A percentile compares a stretch with the other conserved stretches of the same genome.
These are phyloP conservation scores for Riparia riparia DNA, from an alignment of 2,113 vertebrate species.

Conservation along the genomic window DNA sequence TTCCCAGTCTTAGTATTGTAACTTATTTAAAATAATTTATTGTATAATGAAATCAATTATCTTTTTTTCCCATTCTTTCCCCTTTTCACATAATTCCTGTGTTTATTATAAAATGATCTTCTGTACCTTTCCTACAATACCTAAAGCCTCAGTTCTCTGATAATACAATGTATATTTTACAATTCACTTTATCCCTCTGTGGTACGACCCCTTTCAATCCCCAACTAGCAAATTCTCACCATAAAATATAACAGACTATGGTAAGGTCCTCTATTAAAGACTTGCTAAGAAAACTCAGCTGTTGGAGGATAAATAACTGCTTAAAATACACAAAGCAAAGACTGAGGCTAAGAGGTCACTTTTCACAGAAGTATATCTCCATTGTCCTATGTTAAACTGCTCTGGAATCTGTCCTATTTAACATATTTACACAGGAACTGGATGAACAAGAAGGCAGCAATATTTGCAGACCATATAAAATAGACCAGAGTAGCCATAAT, in stretches of 20 bases:
- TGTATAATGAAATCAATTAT: not conserved
- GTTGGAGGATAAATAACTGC: not conserved
- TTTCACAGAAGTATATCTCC: not conserved
- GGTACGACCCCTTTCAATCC: not conserved
- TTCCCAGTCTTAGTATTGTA: not conserved
- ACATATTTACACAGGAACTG: not conserved
- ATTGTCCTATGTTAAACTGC: not conserved
- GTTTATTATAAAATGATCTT: not conserved
- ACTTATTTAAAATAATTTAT: not conserved
- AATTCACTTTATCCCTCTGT: not conserved
- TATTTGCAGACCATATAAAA: not conserved
- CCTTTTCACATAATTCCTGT: not conserved
- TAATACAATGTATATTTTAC: conserved; percentile 27
- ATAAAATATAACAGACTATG: not conserved
- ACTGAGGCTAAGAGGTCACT: not conserved
- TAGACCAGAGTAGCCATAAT: not conserved
- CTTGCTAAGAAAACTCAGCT: not conserved
- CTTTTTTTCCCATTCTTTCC: not conserved
- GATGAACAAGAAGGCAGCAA: not conserved
- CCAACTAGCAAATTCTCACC: not conserved
- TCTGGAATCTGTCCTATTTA: not conserved
- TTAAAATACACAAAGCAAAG: not conserved
- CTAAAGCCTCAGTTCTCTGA: not conserved
- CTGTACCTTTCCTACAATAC: not conserved
- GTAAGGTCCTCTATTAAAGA: not conserved